Base-by-base conservation (phyloP, 2,113 vertebrate species). In the Hydrolagus affinis region DNA sequence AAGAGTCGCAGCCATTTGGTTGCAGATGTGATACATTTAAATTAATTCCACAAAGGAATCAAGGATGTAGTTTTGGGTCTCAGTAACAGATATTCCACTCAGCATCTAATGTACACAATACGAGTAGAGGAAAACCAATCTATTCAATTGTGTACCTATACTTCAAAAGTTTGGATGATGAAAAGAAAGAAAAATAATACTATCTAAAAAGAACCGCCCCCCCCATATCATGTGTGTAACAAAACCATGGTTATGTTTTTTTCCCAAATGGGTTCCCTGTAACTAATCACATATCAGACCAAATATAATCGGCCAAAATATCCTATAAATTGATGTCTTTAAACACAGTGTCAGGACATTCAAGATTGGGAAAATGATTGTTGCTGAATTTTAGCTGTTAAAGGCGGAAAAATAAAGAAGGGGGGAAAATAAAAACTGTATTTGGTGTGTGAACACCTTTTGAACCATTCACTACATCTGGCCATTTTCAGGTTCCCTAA, bases 161-260 rank as follows among this genome's bases (percentile, higher is more conserved):
- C 23, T 77, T 23, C 56, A 77, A 19, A 60, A 77, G 75, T 59
- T 77, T 60, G 23, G 44, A 77, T 44, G 59, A 77, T 77, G 23
- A 57, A 77, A 59, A 28, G 25, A 30, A 12, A n/a, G 12, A 59
- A 23, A 77, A 77, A 59, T 57, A 4, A 77, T 59, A 59, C 4
- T n/a, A 28, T 11, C 44, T 15, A 72, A 72, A 30, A 28, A 25
- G 14, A 72, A n/a, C n/a, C n/a, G n/a, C n/a, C n/a, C 25, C 70
- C 70, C 15, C n/a, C 15, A 30, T 77, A n/a, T n/a, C 32, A 77
- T 21, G 23, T 77, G 59, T 59, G 57, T 77, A 77, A 57, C 75
- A 77, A 77, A 57, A 1, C 32, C n/a, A 77, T 23, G 57, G 59
- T 76, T 77, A 9, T 17, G 7, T 77, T 44, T 10, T 57, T 77